A percentile compares a stretch with the other conserved stretches of the same genome.
These are phyloP conservation scores for Brachypalpus laphriformis DNA, from an alignment of 2,888 invertebrate species.

Conservation along the genomic window DNA sequence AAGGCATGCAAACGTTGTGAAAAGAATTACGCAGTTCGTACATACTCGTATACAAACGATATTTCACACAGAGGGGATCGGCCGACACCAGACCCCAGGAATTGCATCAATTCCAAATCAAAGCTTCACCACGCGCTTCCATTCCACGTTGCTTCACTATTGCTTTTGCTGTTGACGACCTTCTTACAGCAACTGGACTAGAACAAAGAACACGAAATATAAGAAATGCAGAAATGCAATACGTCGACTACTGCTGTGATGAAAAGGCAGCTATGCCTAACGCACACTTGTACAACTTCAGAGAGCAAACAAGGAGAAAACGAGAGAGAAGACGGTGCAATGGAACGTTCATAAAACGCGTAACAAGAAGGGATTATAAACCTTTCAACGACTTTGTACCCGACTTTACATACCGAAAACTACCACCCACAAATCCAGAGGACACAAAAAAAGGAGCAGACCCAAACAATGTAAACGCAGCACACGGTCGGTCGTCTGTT, in stretches of 20 bases:
- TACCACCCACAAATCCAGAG: conserved; percentile 47
- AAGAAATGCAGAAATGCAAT: conserved; percentile 20
- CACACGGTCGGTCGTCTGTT: conserved; percentile 16
- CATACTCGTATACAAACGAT: conserved; percentile 2
- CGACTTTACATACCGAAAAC: conserved; percentile 15
- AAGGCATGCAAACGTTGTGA: conserved; percentile 5
- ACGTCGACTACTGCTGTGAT: background rate
- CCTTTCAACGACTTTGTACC: conserved; percentile 38
- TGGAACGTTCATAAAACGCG: conserved; percentile 27
- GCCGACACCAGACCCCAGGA: conserved; percentile 19
- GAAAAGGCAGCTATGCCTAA: background rate
- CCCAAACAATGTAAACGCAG: conserved; percentile 9
- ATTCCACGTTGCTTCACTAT: conserved; percentile 9
- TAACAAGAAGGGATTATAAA: conserved; percentile 48
- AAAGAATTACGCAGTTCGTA: conserved; percentile 33
- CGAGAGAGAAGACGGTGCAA: conserved; percentile 6
- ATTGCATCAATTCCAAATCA: conserved; percentile 1
- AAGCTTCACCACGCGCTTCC: background rate
- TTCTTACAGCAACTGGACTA: conserved; percentile 59
- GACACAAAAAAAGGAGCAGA: conserved; percentile 4
- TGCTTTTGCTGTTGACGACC: conserved; percentile 53
- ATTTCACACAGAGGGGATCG: conserved; percentile 18
- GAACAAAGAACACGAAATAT: conserved; percentile 45
- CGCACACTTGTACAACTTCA: conserved; percentile 3
- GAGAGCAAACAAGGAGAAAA: conserved; percentile 5